phyloP scores from a whole-genome alignment of 2,888 invertebrate genomes.

The Lasioglossum marginatum region DNA sequence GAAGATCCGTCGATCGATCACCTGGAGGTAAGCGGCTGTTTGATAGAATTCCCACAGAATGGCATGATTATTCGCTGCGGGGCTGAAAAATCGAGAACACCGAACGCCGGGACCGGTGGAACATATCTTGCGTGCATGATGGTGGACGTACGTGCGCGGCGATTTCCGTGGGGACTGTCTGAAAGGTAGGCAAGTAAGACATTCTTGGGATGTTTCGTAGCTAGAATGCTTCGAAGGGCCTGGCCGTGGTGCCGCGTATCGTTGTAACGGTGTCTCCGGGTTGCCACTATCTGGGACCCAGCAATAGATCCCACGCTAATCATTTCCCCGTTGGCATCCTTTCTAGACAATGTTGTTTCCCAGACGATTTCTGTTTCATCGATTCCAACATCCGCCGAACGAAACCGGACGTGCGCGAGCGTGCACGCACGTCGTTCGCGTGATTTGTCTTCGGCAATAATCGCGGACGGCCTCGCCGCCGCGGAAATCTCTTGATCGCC shows the following conservation, averaged over 20 bases:
- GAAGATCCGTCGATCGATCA: conserved; percentile 18
- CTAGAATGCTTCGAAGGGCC: conserved; percentile 76
- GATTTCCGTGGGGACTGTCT: conserved; percentile 20
- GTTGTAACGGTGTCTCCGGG: conserved; percentile 79
- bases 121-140: conserved; percentile 7
- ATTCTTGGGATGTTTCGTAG: conserved; percentile 79
- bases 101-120: conserved; percentile 26
- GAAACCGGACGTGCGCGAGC: conserved; percentile 35
- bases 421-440: conserved; percentile 24
- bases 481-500: conserved; percentile 44
- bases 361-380: conserved; percentile 64
- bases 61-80: conserved; percentile 13
- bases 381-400: conserved; percentile 9
- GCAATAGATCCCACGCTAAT: conserved; percentile 81
- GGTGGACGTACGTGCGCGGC: neutral
- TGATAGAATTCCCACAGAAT: conserved; percentile 4
- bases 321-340: conserved; percentile 74
- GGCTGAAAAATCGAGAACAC: conserved; percentile 22
- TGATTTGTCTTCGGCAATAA: conserved; percentile 62
- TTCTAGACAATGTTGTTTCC: conserved; percentile 65
- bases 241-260: conserved; percentile 71
- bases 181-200: conserved; percentile 73
- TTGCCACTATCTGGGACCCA: conserved; percentile 54
- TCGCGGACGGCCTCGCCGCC: conserved; percentile 37
- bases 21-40: neutral